Conservation (phyloP, 2,888 invertebrate genomes). For the Hyppa rectilinea region DNA sequence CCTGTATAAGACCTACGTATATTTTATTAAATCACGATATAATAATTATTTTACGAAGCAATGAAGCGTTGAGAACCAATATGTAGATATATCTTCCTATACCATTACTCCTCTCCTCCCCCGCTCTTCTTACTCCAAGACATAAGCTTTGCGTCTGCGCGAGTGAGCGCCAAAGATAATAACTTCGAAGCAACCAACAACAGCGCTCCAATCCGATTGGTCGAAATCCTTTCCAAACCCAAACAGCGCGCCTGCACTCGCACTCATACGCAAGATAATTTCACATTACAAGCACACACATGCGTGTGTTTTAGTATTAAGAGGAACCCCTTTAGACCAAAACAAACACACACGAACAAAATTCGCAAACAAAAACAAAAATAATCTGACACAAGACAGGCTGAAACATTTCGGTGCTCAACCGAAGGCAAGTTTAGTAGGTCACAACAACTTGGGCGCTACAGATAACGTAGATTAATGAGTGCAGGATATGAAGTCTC, state of each 20-base stretch:
- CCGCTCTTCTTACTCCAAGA: not conserved
- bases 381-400: conserved; percentile 62
- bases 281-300: not conserved
- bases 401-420: conserved; percentile 47
- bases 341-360: conserved; percentile 16
- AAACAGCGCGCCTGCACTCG: not conserved
- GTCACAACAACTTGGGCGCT: conserved; percentile 61
- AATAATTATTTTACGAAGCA: not conserved
- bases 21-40: not conserved
- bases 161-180: conserved; percentile 33
- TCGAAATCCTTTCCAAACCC: conserved; percentile 26
- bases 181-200: conserved; percentile 37
- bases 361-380: conserved; percentile 50
- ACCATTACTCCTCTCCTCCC: no score
- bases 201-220: conserved; percentile 17
- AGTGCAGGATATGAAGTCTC: conserved; percentile 61
- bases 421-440: conserved; percentile 50
- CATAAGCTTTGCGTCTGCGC: conserved; percentile 14
- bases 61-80: not conserved
- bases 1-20: no score
- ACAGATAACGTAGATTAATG: conserved; percentile 66
- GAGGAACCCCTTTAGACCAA: not conserved
- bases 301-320: conserved; percentile 4
- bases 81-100: not conserved
- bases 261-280: conserved; percentile 5